Evolutionary conservation across 2,113 vertebrate genomes (phyloP).

Genomic region (Butorides virescens): DNA sequence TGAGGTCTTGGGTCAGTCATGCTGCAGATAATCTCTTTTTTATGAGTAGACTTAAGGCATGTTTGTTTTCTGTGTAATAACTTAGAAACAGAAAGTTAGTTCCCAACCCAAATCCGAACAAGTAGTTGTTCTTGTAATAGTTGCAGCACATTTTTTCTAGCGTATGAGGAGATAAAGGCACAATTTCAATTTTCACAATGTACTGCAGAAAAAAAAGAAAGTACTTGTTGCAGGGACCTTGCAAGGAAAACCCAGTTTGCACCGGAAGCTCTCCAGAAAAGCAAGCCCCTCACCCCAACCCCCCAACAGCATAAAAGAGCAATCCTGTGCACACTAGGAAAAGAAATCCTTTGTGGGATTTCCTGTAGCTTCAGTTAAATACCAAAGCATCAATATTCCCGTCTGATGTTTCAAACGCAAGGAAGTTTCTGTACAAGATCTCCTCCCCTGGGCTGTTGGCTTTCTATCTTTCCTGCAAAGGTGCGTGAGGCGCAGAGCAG

Average conservation of each 20-base stretch:
- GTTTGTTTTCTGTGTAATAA: not conserved
- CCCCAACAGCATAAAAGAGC: not conserved
- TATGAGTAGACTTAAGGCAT: constrained; percentile 5
- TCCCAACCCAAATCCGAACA: not conserved
- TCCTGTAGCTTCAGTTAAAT: not conserved
- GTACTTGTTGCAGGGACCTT: not conserved
- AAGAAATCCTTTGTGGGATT: not conserved
- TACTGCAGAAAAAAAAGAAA: not conserved
- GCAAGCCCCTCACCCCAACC: not conserved
- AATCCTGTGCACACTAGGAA: not conserved
- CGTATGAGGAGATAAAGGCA: not conserved
- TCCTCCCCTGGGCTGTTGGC: not conserved
- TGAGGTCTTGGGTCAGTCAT: constrained; percentile 29
- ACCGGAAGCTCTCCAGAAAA: not conserved
- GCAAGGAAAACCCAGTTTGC: not conserved
- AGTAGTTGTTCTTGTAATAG: not conserved
- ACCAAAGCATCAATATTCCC: not conserved
- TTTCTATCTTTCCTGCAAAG: not conserved
- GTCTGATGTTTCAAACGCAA: not conserved
- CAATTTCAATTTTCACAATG: not conserved
- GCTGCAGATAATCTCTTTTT: constrained; percentile 44
- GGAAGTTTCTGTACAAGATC: not conserved
- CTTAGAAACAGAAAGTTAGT: not conserved
- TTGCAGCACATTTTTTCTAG: not conserved
- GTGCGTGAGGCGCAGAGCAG: too few species aligned